These are phyloP conservation scores for Tychaedon coryphoeus DNA, from an alignment of 2,113 vertebrate species.

Conservation along the genomic window DNA sequence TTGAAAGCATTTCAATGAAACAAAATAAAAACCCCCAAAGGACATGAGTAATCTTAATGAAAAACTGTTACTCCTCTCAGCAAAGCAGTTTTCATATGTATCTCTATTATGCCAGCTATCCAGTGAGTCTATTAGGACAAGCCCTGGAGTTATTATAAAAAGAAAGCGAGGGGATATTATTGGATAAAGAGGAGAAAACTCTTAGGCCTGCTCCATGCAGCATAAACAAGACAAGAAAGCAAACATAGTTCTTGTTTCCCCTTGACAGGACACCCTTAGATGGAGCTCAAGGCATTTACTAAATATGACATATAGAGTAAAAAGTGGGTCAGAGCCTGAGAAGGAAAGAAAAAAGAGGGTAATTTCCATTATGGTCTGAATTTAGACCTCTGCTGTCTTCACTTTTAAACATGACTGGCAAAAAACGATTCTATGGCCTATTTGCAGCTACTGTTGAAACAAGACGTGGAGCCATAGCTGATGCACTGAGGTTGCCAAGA, in stretches of 20 bases:
- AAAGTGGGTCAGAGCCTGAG: not conserved
- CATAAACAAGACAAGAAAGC: conserved; percentile 8
- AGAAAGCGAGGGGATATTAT: not conserved
- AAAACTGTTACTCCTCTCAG: not conserved
- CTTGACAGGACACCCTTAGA: conserved; percentile 12
- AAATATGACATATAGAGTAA: not conserved
- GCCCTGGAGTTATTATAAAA: not conserved
- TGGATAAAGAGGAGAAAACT: not conserved
- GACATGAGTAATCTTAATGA: not conserved
- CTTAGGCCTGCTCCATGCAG: not conserved
- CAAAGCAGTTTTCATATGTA: not conserved
- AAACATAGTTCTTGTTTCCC: conserved; percentile 27
- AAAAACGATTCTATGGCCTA: not conserved
- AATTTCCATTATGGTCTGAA: not conserved
- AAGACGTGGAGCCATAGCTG: accelerated
- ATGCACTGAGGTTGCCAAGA: not conserved
- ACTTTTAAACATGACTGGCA: not conserved
- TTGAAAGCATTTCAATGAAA: not conserved
- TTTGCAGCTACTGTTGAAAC: not conserved
- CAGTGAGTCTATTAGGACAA: not conserved
- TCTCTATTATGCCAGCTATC: not conserved
- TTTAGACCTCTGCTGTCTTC: not conserved
- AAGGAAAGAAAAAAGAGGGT: not conserved
- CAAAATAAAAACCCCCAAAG: not conserved
- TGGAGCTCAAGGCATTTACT: not conserved